Conservation (phyloP, 1,140 invertebrate genomes). For the Pseudomyrmex flavicornis region DNA sequence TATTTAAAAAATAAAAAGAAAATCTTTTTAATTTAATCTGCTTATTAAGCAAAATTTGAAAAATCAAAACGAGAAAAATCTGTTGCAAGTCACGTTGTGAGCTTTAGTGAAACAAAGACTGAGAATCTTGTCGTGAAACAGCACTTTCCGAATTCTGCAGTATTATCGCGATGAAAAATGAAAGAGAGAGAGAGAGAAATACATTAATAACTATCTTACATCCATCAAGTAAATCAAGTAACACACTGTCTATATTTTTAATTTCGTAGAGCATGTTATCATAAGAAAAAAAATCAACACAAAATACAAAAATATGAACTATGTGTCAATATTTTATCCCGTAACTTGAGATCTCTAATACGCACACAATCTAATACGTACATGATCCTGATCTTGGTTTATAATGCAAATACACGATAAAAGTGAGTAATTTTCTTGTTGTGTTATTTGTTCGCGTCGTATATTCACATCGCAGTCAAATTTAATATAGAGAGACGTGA, state of each 20-base stretch:
- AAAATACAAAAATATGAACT: neutral
- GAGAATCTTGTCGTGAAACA: neutral
- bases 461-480: no score
- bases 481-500: neutral
- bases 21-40: constrained; percentile 1
- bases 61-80: no score
- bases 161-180: neutral
- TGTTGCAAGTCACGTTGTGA: neutral
- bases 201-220: no score
- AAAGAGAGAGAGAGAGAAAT: no score
- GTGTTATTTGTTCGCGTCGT: no score
- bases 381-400: no score
- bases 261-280: no score
- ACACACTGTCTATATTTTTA: no score
- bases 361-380: no score
- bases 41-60: neutral
- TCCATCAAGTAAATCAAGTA: no score
- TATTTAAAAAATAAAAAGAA: neutral
- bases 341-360: no score
- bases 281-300: neutral
- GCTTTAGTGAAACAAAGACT: neutral
- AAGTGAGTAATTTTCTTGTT: no score
- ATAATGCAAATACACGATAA: neutral
- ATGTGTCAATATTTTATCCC: neutral
- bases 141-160: constrained; percentile 25